Base-by-base conservation (phyloP, 2,888 invertebrate species). In the Sericinus montela region DNA sequence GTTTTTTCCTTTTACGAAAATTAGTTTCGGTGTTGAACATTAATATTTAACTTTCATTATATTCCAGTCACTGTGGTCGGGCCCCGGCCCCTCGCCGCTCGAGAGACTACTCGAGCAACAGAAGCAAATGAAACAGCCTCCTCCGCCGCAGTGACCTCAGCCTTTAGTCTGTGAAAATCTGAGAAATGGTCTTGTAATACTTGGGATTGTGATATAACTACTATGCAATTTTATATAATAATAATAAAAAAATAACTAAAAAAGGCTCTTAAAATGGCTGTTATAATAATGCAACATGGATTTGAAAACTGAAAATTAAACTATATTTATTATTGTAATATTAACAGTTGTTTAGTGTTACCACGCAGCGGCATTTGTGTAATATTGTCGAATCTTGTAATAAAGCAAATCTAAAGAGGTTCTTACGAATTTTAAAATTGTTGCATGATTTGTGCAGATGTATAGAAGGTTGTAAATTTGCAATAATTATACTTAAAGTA, bases 51-150 rank as follows among this genome's bases (percentile, higher is more conserved):
- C n/a, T n/a, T n/a, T n/a, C n/a, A n/a, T n/a, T 25, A 34, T 11
- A 6, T 38, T 34, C 0, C 91, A 95, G 91, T 94, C 94, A 0
- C 80, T 95, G 36, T 94, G 94, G 93, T 92, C 93, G 9, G 93
- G 93, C 0, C 93, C 94, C 4, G 94, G 94, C 2, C 94, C 94
- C 1, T 94, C 95, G 29, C 95, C 95, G 0, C 85, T 96, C 49
- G 94, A 95, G 73, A 91, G 94, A 34, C 90, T 96, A 14, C 78
- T 96, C 53, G 95, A 95, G 72, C 94, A 95, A 64, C 95, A 96
- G 80, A 94, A 93, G 67, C 93, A 93, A 63, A 84, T 91, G 74
- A 81, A 81, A 60, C 75, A 71, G 34, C 76, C 76, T 3, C 69
- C 75, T 3, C 54, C 72, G 44, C 72, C 78, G 42, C 80, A 87